Conservation (phyloP, 2,113 vertebrate genomes). For the Sturnus vulgaris region DNA sequence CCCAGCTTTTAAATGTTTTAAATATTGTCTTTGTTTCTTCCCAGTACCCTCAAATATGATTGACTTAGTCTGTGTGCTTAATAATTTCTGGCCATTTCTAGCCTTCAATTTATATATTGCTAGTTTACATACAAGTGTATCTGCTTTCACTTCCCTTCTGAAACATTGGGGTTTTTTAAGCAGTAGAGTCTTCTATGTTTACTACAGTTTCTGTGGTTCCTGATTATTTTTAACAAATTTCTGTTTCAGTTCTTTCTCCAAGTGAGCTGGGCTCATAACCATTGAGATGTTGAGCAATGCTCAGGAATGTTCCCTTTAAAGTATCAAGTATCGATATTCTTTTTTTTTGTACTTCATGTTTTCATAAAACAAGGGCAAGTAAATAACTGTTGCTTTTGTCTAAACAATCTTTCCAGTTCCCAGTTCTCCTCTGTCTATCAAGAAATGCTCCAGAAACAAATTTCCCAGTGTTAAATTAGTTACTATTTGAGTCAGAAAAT, state of each 20-base stretch:
- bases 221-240: neutral
- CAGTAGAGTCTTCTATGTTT: neutral
- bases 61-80: neutral
- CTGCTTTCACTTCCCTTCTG: neutral
- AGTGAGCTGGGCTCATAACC: neutral
- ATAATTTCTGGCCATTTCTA: neutral
- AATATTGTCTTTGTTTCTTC: neutral
- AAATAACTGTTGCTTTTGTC: neutral
- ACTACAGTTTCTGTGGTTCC: neutral
- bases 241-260: neutral
- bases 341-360: neutral
- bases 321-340: neutral
- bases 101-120: neutral
- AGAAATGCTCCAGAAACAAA: neutral
- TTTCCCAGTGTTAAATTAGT: neutral
- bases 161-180: neutral
- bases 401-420: neutral
- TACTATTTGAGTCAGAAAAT: neutral
- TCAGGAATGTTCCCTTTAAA: constrained; percentile 22
- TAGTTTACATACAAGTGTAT: neutral
- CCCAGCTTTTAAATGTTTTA: neutral
- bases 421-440: neutral
- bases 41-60: neutral
- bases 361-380: neutral
- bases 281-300: neutral